Base-by-base conservation (phyloP, 2,888 invertebrate genomes). In the Eugnorisma glareosa region DNA sequence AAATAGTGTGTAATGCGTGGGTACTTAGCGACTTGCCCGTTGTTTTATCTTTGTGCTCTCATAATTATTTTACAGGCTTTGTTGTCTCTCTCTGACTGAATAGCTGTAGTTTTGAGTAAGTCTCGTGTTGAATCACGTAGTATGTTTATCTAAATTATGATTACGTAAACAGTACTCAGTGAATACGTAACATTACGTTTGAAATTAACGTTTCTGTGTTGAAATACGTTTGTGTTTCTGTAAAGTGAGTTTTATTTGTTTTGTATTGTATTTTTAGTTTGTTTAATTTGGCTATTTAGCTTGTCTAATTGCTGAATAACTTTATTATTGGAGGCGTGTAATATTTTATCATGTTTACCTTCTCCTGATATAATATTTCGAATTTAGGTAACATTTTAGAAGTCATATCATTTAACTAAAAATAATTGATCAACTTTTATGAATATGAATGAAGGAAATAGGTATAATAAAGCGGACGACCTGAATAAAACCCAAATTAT, bases 61-160 rank as follows among this genome's bases (percentile, higher is more conserved):
- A 82, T 91, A 90, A 91, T 91, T 91, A 90, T 90, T 92, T 90
- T 84, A 91, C 79, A 85, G 79, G 83, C 83, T 90, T 89, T 89
- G 81, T 86, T 76, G 83, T 82, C 73, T 82, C 78, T 67, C 79
- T 40, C 24, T 51, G 48, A 51, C 66, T 75, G 54, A 82, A 79
- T 83, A 66, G 74, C 35, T 73, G 68, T 78, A 79, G 74, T 88
- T 78, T 40, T 63, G 66, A 76, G 64, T 73, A 51, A 76, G 67
- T 59, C 72, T 51, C 40, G 40, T 31, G 73, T 77, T 68, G 78
- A 80, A 83, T 82, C 79, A 82, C 75, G 77, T 77, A 79, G 69
- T 78, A 31, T 82, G 76, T 86, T 88, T 78, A 88, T 86, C 83
- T 81, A 76, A 85, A 87, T 86, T 81, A 85, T 85, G 75, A 69